Evolutionary conservation across 1,140 invertebrate species (phyloP).

Genomic region (Drosophila kohkoa): DNA sequence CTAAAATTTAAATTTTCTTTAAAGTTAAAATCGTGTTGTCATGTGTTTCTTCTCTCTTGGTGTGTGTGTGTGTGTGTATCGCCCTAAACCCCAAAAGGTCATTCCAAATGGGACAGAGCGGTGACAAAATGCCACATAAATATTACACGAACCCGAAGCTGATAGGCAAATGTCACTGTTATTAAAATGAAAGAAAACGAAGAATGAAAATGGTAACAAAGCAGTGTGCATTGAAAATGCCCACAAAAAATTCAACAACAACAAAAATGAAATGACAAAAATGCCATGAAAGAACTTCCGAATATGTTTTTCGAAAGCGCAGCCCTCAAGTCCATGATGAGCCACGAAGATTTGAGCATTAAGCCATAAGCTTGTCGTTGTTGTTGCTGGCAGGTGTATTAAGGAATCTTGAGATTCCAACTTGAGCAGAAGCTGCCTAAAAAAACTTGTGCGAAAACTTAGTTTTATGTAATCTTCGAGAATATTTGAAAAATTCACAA

Average conservation of each 20-base stretch:
- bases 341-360: background rate
- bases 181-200: conserved; percentile 55
- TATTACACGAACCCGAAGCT: conserved; percentile 68
- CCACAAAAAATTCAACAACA: conserved; percentile 21
- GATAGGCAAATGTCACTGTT: conserved; percentile 78
- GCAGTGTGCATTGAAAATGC: conserved; percentile 49
- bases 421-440: too few species aligned
- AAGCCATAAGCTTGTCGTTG: background rate
- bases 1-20: conserved; percentile 82
- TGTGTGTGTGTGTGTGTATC: conserved; percentile 17
- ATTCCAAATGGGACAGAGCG: conserved; percentile 61
- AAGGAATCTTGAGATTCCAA: too few species aligned
- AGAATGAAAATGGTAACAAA: conserved; percentile 67
- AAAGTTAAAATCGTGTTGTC: conserved; percentile 45
- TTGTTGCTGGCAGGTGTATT: background rate
- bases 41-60: conserved; percentile 5
- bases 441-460: too few species aligned
- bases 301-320: conserved; percentile 25
- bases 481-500: too few species aligned
- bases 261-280: conserved; percentile 31
- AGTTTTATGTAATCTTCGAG: too few species aligned
- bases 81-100: conserved; percentile 58
- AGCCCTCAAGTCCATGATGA: background rate
- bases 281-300: conserved; percentile 54
- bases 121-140: conserved; percentile 81